These are phyloP conservation scores for Colius striatus DNA, from an alignment of 2,113 vertebrate species.

Conservation along the genomic window DNA sequence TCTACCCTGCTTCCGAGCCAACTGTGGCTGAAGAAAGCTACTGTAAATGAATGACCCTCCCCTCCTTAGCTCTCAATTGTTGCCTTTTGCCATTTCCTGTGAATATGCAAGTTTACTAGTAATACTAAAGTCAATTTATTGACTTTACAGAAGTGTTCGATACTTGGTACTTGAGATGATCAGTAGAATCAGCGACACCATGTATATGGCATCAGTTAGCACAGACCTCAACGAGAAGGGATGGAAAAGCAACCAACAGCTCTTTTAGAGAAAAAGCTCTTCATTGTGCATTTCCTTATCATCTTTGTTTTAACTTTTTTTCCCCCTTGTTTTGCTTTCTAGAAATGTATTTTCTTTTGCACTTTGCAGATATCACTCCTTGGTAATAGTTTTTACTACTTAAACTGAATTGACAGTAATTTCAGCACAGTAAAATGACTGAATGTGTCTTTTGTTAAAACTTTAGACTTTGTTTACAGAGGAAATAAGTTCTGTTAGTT, in stretches of 20 bases:
- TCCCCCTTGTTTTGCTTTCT: background rate
- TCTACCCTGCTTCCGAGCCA: background rate
- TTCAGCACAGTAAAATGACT: background rate
- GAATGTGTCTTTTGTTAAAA: background rate
- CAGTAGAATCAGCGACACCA: fast-evolving
- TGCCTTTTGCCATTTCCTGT: background rate
- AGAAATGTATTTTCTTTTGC: background rate
- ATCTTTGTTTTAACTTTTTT: background rate
- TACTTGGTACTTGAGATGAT: background rate
- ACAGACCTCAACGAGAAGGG: background rate
- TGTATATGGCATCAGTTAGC: background rate
- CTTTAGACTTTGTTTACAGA: background rate
- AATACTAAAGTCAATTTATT: too few species aligned
- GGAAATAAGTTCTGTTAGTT: background rate
- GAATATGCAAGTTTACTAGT: background rate
- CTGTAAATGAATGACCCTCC: background rate
- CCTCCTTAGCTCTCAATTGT: background rate
- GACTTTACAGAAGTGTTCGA: background rate
- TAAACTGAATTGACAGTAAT: background rate
- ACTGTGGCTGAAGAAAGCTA: background rate
- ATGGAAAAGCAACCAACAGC: background rate
- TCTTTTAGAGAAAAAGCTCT: background rate
- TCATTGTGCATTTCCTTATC: background rate
- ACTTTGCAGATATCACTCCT: background rate
- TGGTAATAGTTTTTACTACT: background rate